Percentiles rank a stretch among this genome's conserved stretches.
These are phyloP conservation scores for Drosophila helvetica DNA, from an alignment of 2,888 invertebrate species.

Conservation along the genomic window DNA sequence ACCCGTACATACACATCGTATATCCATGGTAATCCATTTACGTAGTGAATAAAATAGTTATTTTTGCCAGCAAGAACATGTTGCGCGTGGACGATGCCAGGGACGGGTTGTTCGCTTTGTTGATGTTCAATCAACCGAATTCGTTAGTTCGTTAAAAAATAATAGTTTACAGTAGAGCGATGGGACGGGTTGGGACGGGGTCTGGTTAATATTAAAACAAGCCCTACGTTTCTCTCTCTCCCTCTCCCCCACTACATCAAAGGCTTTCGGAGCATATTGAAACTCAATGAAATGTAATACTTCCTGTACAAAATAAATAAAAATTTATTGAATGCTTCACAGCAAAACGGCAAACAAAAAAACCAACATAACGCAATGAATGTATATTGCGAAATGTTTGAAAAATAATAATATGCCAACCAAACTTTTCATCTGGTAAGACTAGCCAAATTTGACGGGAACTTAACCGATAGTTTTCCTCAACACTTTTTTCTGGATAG, in stretches of 20 bases:
- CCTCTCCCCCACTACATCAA: not conserved
- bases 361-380: conserved; percentile 7
- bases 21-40: conserved; percentile 62
- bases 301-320: conserved; percentile 34
- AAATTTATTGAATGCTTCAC: conserved; percentile 25
- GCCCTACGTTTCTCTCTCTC: not conserved
- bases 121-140: conserved; percentile 66
- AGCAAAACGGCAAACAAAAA: conserved; percentile 1
- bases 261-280: conserved; percentile 34
- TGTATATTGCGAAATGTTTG: conserved; percentile 1
- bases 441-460: no score
- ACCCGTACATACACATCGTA: conserved; percentile 12
- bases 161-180: conserved; percentile 54
- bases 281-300: conserved; percentile 52
- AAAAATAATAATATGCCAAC: not conserved
- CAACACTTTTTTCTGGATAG: not conserved
- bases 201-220: conserved; percentile 36
- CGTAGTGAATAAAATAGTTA: conserved; percentile 45
- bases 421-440: no score
- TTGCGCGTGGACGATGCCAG: conserved; percentile 38
- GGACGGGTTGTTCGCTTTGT: conserved; percentile 45
- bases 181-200: conserved; percentile 14
- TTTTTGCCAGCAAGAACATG: conserved; percentile 48
- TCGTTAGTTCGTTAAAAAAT: conserved; percentile 71
- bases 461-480: no score